Evolutionary conservation across 2,113 vertebrate genomes (phyloP).

Genomic region (Laterallus jamaicensis): DNA sequence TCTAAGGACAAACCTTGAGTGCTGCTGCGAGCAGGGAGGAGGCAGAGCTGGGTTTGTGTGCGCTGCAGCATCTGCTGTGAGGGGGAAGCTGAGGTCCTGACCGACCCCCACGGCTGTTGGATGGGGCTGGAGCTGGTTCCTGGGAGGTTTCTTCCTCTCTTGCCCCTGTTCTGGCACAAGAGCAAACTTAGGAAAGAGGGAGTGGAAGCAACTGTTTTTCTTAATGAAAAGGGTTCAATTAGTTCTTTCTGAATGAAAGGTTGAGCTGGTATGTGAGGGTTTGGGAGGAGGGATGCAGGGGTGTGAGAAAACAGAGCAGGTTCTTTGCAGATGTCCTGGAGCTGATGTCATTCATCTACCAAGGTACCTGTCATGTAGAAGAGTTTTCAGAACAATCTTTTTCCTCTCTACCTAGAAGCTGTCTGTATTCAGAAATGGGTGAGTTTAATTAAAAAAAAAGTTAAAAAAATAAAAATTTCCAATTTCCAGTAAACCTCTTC

Average conservation of each 20-base stretch:
- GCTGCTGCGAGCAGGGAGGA: background rate
- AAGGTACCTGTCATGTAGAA: background rate
- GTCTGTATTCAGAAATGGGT: background rate
- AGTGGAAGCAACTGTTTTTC: background rate
- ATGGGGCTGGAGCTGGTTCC: background rate
- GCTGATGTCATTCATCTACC: background rate
- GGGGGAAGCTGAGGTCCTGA: background rate
- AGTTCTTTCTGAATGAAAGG: background rate
- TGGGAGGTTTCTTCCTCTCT: background rate
- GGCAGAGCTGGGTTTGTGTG: background rate
- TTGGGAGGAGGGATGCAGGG: background rate
- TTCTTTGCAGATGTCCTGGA: background rate
- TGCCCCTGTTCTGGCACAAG: background rate
- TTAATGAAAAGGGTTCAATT: background rate
- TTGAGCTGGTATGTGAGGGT: background rate
- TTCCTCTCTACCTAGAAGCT: background rate
- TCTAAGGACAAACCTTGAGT: background rate
- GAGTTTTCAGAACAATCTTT: background rate
- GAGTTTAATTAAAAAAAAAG: background rate
- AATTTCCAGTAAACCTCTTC: background rate
- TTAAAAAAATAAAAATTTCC: background rate
- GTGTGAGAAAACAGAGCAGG: background rate
- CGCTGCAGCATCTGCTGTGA: rapidly evolving
- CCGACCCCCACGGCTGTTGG: rapidly evolving
- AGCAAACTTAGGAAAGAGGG: background rate